Percentiles rank a stretch among this genome's conserved stretches.
phyloP scores from a whole-genome alignment of 2,797 vertebrate species.

The Ataeniobius toweri region DNA sequence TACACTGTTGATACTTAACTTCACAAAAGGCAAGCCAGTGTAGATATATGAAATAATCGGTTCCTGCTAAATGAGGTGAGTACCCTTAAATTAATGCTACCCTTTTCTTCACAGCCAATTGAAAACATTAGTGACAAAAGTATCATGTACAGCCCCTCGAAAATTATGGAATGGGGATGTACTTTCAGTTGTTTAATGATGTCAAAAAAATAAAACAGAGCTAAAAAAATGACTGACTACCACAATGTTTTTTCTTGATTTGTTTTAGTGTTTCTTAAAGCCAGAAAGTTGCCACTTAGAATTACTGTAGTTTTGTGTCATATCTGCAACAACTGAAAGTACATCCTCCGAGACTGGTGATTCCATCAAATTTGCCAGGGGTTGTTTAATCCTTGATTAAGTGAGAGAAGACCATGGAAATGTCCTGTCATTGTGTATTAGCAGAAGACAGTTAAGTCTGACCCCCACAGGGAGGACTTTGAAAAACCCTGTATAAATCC shows the following conservation, averaged over 20 bases:
- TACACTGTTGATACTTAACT: constrained; percentile 36
- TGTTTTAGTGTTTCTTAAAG: no score
- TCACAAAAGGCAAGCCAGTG: constrained; percentile 16
- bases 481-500: background rate
- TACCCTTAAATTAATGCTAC: constrained; percentile 28
- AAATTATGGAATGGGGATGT: no score
- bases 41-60: constrained; percentile 1
- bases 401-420: constrained; percentile 45
- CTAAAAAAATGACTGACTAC: no score
- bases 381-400: background rate
- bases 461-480: background rate
- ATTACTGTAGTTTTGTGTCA: no score
- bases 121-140: constrained; percentile 16
- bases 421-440: constrained; percentile 41
- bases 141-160: background rate
- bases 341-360: no score
- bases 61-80: constrained; percentile 27
- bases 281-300: no score
- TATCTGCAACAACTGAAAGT: no score
- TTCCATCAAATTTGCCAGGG: no score
- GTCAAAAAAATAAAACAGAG: no score
- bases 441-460: constrained; percentile 33
- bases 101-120: constrained; percentile 12
- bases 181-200: no score
- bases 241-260: no score